Percentiles rank a stretch among this genome's conserved stretches.
phyloP scores from a whole-genome alignment of 1,140 invertebrate species.

The Dolichoris vasculosae region DNA sequence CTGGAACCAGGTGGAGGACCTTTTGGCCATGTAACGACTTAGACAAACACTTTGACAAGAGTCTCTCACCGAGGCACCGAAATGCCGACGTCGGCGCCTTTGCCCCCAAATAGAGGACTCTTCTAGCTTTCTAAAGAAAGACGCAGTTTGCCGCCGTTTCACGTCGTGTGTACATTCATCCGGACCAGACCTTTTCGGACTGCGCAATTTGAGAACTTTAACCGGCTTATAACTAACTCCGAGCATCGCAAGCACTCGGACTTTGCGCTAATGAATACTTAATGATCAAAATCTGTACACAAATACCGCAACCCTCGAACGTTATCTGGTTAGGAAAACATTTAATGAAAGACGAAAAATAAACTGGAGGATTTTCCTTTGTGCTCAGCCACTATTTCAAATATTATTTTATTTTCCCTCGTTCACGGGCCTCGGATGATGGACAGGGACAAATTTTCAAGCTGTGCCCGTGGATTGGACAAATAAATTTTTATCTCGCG shows the following conservation, averaged over 20 bases:
- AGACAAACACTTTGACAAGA: conserved; percentile 62
- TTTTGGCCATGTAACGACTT: conserved; percentile 55
- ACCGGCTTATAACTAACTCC: neutral
- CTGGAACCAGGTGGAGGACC: conserved; percentile 57
- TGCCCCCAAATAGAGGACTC: conserved; percentile 51
- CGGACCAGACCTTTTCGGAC: neutral
- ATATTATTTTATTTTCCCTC: neutral
- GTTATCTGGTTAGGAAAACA: neutral
- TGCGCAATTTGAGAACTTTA: conserved; percentile 33
- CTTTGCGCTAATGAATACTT: conserved; percentile 18
- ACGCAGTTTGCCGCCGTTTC: conserved; percentile 44
- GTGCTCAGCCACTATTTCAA: neutral
- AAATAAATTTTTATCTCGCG: too few relatives aligned
- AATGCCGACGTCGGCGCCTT: conserved; percentile 65
- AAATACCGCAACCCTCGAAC: neutral
- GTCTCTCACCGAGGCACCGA: conserved; percentile 39
- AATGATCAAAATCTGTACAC: conserved; percentile 20
- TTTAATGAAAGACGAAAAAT: neutral
- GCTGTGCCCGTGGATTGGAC: too few relatives aligned
- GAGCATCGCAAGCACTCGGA: neutral
- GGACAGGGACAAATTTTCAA: neutral
- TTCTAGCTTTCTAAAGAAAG: conserved; percentile 60
- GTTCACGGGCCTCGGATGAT: neutral
- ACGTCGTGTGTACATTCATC: neutral
- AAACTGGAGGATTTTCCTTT: neutral